A percentile compares a stretch with the other conserved stretches of the same genome.
Conservation (phyloP, 35 echinoderm and acorn worm genomes). For the Heliocidaris tuberculata region DNA sequence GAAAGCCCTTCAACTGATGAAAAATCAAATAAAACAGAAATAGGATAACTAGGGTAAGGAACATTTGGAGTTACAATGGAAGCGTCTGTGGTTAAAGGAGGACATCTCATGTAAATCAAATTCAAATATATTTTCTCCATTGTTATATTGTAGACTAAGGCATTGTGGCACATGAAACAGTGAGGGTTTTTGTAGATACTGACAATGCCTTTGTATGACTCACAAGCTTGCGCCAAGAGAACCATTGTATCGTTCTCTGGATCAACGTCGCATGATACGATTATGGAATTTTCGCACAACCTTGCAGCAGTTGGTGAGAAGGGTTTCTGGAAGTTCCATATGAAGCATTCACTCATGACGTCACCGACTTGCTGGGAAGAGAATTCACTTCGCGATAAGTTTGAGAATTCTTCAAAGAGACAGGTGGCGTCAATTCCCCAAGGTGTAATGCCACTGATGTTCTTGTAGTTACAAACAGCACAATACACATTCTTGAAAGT, state of each 20-base stretch:
- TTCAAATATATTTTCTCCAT: neutral
- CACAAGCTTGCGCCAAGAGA: neutral
- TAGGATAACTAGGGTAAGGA: neutral
- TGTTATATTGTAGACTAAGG: neutral
- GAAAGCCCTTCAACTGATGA: neutral
- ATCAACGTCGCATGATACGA: neutral
- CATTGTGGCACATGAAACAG: neutral
- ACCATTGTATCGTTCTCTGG: neutral
- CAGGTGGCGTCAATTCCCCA: neutral
- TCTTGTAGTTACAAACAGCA: neutral
- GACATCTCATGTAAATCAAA: conserved; percentile 5
- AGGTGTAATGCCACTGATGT: neutral
- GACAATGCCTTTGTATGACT: neutral
- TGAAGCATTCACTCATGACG: neutral
- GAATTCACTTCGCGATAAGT: neutral
- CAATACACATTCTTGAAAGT: neutral
- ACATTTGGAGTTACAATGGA: neutral
- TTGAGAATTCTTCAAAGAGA: neutral
- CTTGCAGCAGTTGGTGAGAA: neutral
- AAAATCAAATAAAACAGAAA: conserved; percentile 32
- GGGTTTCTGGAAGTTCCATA: neutral
- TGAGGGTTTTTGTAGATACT: neutral
- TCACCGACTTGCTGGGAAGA: neutral
- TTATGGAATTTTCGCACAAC: neutral
- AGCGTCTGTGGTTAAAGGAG: neutral